Evolutionary conservation across 2,888 invertebrate genomes (phyloP), one percentile per base, ranked within the genome.

Genomic region (Mechanitis messenoides): DNA sequence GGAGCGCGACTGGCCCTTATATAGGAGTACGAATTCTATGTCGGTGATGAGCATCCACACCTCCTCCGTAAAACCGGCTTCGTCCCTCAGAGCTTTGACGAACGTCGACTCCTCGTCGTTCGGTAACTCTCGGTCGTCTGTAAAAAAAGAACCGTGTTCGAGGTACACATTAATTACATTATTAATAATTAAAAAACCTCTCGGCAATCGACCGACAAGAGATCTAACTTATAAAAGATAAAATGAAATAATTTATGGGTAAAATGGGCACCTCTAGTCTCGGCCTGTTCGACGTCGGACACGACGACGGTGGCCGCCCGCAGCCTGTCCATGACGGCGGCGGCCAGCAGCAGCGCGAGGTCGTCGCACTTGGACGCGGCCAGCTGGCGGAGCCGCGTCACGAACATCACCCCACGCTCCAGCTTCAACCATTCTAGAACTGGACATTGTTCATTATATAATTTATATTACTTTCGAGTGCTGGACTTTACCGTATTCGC

Each of bases 341-440:
- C 78, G 45, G 91, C 90, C 64, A 93, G 91, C 65, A 87, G 78
- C 61, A 92, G 83, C 68, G 93, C 93, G 66, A 93, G 82, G 77
- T 93, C 93, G 79, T 91, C 91, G 84, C 92, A 91, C 69, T 91
- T 91, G 63, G 92, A 90, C 72, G 92, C 87, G 71, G 92, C 91
- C 69, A 93, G 87, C 79, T 92, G 92, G 63, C 92, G 92, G 68
- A 93, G 84, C 68, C 93, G 89, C 80, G 91, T 90, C 74, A 91
- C 87, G 74, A 93, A 87, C 76, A 92, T 84, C 69, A 91, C 86
- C 55, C 91, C 92, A 63, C 91, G 91, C 82, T 93, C 93, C 71
- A 91, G 87, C 69, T 86, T 90, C 77, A 93, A 91, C 88, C 93
- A 93, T 81, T 88, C 88, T 85, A 90, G 59, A 60, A 91, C 90